Percentiles rank a stretch among this genome's conserved stretches.
phyloP scores from a whole-genome alignment of 2,797 vertebrate genomes.

The Antennarius maculatus region DNA sequence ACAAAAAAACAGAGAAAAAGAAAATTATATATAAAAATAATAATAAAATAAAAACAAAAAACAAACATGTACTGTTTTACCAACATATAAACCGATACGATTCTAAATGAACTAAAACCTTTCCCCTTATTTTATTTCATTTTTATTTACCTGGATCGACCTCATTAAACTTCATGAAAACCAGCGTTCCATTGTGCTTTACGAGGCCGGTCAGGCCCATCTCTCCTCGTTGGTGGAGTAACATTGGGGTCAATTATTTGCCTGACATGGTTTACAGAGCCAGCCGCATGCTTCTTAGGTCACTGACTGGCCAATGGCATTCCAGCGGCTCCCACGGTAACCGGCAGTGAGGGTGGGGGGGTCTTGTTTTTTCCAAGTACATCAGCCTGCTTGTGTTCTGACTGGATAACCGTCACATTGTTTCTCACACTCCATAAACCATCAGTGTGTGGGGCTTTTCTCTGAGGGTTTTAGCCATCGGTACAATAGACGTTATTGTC shows the following conservation, averaged over 20 bases:
- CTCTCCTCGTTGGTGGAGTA: constrained; percentile 57
- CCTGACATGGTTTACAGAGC: constrained; percentile 68
- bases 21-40: no score
- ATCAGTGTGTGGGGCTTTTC: background rate
- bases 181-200: constrained; percentile 39
- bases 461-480: background rate
- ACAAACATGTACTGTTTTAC: background rate
- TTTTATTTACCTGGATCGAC: constrained; percentile 15
- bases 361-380: constrained; percentile 15
- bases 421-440: background rate
- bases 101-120: background rate
- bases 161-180: constrained; percentile 21
- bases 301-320: constrained; percentile 72
- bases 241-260: constrained; percentile 73
- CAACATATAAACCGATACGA: background rate
- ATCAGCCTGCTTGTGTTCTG: constrained; percentile 21
- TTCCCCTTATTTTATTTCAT: background rate
- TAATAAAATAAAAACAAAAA: no score
- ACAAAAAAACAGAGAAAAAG: no score
- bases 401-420: constrained; percentile 1
- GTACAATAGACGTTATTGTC: background rate
- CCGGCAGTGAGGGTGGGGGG: constrained; percentile 33
- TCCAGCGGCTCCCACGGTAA: constrained; percentile 82
- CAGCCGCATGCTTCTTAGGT: constrained; percentile 77
- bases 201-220: constrained; percentile 56